A percentile compares a stretch with the other conserved stretches of the same genome.
Evolutionary conservation across 2,113 vertebrate genomes (phyloP).

Genomic region (Pachycephala philippinensis): DNA sequence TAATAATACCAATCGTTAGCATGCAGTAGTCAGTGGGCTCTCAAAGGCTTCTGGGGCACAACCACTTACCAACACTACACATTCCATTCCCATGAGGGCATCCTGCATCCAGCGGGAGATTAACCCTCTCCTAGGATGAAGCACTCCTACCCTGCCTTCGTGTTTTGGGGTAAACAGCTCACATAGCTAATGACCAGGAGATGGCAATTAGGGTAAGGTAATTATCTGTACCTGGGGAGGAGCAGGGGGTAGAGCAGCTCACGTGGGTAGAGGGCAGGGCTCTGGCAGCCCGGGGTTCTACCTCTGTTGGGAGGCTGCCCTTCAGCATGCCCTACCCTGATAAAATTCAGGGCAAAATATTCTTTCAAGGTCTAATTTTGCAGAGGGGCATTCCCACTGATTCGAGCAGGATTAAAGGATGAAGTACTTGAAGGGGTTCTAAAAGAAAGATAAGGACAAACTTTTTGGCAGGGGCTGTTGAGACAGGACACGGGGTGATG

Average conservation of each 20-base stretch:
- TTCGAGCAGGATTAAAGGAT: neutral
- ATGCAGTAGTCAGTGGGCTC: constrained; percentile 74
- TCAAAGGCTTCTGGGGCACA: constrained; percentile 78
- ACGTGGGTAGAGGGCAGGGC: rapidly evolving
- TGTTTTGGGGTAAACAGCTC: constrained; percentile 45
- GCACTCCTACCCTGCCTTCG: neutral
- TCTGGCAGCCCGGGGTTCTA: neutral
- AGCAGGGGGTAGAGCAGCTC: neutral
- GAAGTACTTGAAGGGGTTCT: neutral
- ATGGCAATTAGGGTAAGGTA: neutral
- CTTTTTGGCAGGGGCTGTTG: neutral
- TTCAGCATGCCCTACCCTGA: neutral
- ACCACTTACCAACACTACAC: constrained; percentile 85
- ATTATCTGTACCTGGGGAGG: neutral
- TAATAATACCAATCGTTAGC: constrained; percentile 82
- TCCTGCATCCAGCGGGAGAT: constrained; percentile 48
- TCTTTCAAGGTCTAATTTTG: neutral
- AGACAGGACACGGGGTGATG: neutral
- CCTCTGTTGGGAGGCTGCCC: neutral
- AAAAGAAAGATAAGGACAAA: neutral
- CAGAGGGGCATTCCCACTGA: neutral
- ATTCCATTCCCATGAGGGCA: constrained; percentile 88
- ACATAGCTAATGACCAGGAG: neutral
- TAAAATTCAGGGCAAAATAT: neutral
- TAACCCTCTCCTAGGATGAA: constrained; percentile 76